phyloP scores from a whole-genome alignment of 92 coral and sea anemone genomes.

The Meandrina meandrites region DNA sequence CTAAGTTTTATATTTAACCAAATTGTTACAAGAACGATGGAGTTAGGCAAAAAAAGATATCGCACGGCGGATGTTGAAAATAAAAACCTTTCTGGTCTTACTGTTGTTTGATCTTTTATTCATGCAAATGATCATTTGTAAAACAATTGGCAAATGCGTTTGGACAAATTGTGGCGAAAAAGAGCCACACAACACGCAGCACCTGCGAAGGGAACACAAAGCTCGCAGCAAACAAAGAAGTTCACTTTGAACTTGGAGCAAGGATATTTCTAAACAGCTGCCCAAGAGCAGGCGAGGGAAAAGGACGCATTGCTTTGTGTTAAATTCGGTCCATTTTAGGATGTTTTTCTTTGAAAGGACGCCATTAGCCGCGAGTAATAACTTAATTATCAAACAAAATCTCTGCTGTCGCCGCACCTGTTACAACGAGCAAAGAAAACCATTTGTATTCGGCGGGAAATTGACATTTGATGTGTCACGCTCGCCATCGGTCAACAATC shows the following conservation, averaged over 20 bases:
- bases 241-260: constrained; percentile 21
- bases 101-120: constrained; percentile 21
- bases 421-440: constrained; percentile 24
- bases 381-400: constrained; percentile 22
- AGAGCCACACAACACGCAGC: constrained; percentile 28
- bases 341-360: constrained; percentile 39
- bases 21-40: background rate
- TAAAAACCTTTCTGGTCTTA: background rate
- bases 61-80: background rate
- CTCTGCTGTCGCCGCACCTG: constrained; percentile 38
- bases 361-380: constrained; percentile 42
- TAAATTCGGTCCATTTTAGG: constrained; percentile 33
- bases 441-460: constrained; percentile 48
- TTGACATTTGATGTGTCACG: constrained; percentile 56
- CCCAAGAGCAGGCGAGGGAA: constrained; percentile 10
- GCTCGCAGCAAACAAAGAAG: constrained; percentile 14
- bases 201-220: constrained; percentile 39
- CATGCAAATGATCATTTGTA: constrained; percentile 24
- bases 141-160: constrained; percentile 39
- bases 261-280: constrained; percentile 38
- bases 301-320: constrained; percentile 8
- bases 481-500: constrained; percentile 60
- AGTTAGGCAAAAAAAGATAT: background rate
- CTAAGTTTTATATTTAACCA: background rate
- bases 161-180: constrained; percentile 17